These are phyloP conservation scores for Rapana venosa DNA, from an alignment of 2,888 invertebrate species.

Conservation along the genomic window DNA sequence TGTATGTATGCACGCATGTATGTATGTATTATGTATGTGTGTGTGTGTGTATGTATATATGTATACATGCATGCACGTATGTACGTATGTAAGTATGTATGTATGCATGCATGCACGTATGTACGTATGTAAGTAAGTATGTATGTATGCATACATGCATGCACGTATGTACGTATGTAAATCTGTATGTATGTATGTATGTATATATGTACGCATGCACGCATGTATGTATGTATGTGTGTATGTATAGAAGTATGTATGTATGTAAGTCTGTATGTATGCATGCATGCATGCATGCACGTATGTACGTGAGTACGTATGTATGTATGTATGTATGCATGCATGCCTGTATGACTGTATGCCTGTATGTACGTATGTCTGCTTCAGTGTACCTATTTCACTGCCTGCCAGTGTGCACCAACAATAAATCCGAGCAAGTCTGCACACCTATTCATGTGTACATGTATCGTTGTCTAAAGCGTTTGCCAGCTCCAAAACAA, in stretches of 20 bases:
- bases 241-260: not conserved
- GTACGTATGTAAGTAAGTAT: not conserved
- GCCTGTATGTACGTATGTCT: no score
- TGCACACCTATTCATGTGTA: no score
- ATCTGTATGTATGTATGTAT: constrained; percentile 11
- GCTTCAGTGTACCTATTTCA: no score
- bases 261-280: not conserved
- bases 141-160: not conserved
- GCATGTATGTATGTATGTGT: not conserved
- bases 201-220: not conserved
- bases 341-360: no score
- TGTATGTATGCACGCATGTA: no score
- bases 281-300: not conserved
- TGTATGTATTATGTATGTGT: no score
- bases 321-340: no score
- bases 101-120: not conserved
- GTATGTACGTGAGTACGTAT: no score
- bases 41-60: not conserved
- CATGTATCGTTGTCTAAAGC: no score
- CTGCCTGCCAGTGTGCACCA: no score
- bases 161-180: not conserved
- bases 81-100: not conserved
- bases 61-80: not conserved
- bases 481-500: no score
- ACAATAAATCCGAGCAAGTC: no score